Conservation (phyloP, 2,888 invertebrate species). For the Hartigia nigra region DNA sequence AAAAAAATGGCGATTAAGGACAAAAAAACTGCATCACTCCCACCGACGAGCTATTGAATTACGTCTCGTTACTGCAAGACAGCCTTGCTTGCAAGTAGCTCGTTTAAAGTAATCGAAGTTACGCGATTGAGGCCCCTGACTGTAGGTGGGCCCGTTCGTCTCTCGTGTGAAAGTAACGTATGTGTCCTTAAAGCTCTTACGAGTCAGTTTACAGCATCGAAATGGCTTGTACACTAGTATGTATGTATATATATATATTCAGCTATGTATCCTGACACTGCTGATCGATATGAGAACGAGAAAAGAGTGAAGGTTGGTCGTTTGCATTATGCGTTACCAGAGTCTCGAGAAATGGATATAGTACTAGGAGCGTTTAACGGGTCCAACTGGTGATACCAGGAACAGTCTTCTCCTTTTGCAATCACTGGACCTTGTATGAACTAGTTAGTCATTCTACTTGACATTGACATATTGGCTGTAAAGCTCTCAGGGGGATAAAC, state of each 20-base stretch:
- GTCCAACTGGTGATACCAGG: background rate
- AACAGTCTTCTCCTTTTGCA: conserved; percentile 30
- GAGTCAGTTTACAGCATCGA: background rate
- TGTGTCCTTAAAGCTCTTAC: background rate
- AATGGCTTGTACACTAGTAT: background rate
- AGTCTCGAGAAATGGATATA: background rate
- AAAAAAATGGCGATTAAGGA: background rate
- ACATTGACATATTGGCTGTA: conserved; percentile 51
- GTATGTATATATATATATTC: background rate
- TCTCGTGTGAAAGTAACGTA: background rate
- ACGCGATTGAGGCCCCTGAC: background rate
- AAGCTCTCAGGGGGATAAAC: conserved; percentile 38
- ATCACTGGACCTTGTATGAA: conserved; percentile 44
- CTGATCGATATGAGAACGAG: background rate
- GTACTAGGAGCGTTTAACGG: conserved; percentile 5
- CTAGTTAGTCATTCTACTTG: conserved; percentile 46
- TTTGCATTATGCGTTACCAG: background rate
- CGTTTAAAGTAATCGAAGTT: background rate
- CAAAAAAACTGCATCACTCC: background rate
- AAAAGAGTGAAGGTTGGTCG: background rate
- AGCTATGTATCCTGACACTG: background rate
- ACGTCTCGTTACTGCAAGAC: conserved; percentile 7
- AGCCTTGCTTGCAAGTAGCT: background rate
- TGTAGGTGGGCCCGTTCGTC: background rate
- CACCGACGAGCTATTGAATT: background rate